These are phyloP conservation scores for Anomalospiza imberbis DNA, from an alignment of 2,797 vertebrate genomes.

Conservation along the genomic window DNA sequence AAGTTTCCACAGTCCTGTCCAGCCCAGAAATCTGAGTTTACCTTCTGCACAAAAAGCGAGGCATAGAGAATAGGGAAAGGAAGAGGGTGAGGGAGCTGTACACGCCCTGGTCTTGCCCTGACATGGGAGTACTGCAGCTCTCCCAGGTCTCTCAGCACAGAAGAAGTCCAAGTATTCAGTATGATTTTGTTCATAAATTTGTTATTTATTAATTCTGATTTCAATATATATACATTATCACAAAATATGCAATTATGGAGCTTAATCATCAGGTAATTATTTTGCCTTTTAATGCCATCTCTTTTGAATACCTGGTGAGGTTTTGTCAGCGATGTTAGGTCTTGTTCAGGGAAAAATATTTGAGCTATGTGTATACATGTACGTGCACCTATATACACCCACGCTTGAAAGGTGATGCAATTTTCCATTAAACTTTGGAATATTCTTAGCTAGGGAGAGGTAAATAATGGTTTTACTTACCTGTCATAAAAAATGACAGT, in stretches of 20 bases:
- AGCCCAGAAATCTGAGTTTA: neutral
- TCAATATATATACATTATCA: neutral
- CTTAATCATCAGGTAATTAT: neutral
- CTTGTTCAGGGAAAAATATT: slow-evolving; percentile 34
- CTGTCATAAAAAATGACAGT: neutral
- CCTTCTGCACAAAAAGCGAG: neutral
- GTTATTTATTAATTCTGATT: neutral
- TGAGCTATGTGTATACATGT: slow-evolving; percentile 4
- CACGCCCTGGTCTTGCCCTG: slow-evolving; percentile 42
- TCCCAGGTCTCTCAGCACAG: neutral
- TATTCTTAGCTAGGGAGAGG: slow-evolving; percentile 6
- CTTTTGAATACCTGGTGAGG: neutral
- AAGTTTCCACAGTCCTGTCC: neutral
- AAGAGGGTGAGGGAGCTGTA: neutral
- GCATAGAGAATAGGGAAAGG: neutral
- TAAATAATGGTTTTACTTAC: neutral
- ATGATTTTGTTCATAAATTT: neutral
- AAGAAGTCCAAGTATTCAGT: neutral
- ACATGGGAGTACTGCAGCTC: slow-evolving; percentile 1
- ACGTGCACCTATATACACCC: neutral
- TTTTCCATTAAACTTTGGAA: neutral
- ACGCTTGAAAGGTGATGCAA: slow-evolving; percentile 45
- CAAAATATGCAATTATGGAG: neutral
- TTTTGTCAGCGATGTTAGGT: neutral
- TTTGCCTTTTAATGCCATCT: neutral